Base-by-base conservation (phyloP, 2,797 vertebrate species). In the Oreonectes daqikongensis region DNA sequence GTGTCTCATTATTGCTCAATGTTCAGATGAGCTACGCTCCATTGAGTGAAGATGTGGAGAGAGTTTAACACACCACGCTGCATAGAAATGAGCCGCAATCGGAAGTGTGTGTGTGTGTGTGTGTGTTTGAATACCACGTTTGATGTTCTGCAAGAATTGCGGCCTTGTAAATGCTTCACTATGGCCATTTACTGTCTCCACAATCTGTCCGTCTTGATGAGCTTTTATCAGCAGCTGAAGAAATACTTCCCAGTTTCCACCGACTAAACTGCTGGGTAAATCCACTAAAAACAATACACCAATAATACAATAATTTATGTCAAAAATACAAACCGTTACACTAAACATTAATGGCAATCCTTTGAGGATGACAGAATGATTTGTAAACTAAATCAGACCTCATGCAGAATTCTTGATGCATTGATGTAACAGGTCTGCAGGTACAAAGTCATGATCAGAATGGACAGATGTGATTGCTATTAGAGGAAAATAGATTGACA, bases 1-100 rank as follows among this genome's bases (percentile, higher is more conserved):
- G 76, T 73, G 77, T 75, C 74, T 61, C 79, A 85, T 86, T 86
- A 85, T 79, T 72, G 72, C 66, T 72, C 50, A 70, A 38, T 40
- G 71, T 75, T 57, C 70, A 69, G 75, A 70, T 70, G 77, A 76
- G 72, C 66, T 52, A 80, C 42, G 83, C 85, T 83, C 76, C 82
- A 81, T 84, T 83, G 83, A 82, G 48, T 72, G 60, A 76, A 67
- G 78, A 82, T 80, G 82, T 77, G 32, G 80, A 80, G 78, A 80
- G 80, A 78, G 76, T 83, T 84, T 84, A 84, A 83, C 82, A 81
- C 77, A 46, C 69, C 63, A 78, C 52, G 68, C 80, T 61, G 68
- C 44, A 68, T 70, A 79, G 77, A 84, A 79, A 81, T 35, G 77
- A 77, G 73, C 53, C 69, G 67, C 80, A 83, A 80, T 83, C 80